Evolutionary conservation across 2,888 invertebrate species (phyloP), one percentile per base, ranked within the genome.

Genomic region (Diadromus collaris): DNA sequence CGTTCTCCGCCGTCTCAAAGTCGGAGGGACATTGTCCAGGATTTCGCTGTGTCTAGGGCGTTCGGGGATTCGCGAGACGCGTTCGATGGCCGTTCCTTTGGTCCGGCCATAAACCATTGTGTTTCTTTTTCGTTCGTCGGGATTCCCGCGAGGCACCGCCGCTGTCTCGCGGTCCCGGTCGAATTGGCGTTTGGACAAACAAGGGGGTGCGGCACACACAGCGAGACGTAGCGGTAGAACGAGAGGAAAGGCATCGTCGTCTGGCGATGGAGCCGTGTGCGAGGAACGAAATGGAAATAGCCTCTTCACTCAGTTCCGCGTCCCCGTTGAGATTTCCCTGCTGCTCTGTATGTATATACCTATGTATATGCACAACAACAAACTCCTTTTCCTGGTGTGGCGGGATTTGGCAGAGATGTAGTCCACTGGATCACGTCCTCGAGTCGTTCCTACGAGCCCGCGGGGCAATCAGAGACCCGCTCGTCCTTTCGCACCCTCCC

Each of bases 251-350:
- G 63, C 29, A 48, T 38, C 41, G 48, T 29, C 61, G 44, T n/a
- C 32, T 21, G 4, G 29, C 38, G 1, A 41, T 16, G 9, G 44
- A 44, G 19, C 6, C 41, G 13, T 72, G 58, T 38, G 51, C 54
- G 61, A 41, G 67, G 27, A 63, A 27, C 27, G 72, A 79, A 76
- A 79, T 73, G 69, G 68, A 76, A 63, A 79, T 71, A 63, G 65
- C 34, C 72, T 64, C 67, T 76, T 70, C 60, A 63, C 48, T 56
- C 48, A 61, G 27, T 71, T 65, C 46, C 64, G 65, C 24, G 67
- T 63, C 41, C 68, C 46, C 56, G 46, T 71, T 51, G 68, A 79
- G 69, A 71, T 76, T 72, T 69, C 29, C 44, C 46, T 60, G 60
- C 32, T 46, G 41, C 21, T 61, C 51, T n/a, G n/a, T 41, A 5